Percentiles rank a stretch among this genome's conserved stretches.
Evolutionary conservation across 2,113 vertebrate species (phyloP).

Genomic region (Neoarius graeffei): DNA sequence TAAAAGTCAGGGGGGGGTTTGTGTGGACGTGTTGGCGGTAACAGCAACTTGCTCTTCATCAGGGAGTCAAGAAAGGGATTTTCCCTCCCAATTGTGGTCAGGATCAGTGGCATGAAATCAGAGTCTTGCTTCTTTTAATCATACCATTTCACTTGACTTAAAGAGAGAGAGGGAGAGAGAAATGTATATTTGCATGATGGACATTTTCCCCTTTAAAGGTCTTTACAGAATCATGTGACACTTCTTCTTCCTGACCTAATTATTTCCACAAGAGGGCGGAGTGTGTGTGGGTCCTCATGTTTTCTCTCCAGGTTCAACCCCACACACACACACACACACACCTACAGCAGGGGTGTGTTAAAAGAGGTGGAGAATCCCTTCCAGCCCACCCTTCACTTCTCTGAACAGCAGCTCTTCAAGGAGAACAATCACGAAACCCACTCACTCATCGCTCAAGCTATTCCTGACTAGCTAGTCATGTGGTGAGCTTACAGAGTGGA

Average conservation of each 20-base stretch:
- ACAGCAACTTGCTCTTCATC: not conserved
- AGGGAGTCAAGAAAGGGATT: not conserved
- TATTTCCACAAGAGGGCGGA: constrained; percentile 69
- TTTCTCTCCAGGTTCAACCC: constrained; percentile 51
- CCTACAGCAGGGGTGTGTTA: constrained; percentile 49
- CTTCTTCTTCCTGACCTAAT: constrained; percentile 59
- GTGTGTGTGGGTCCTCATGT: constrained; percentile 15
- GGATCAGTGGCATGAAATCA: not conserved
- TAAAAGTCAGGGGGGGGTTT: constrained; percentile 33
- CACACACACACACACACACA: constrained; percentile 30
- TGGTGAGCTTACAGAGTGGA: constrained; percentile 2
- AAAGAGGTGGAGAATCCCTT: constrained; percentile 67
- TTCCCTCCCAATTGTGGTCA: not conserved
- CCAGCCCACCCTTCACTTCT: constrained; percentile 58
- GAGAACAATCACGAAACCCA: constrained; percentile 29
- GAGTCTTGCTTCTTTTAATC: not conserved
- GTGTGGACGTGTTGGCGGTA: constrained; percentile 29
- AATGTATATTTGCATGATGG: constrained; percentile 32
- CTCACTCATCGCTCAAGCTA: constrained; percentile 30
- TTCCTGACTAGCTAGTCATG: constrained; percentile 17
- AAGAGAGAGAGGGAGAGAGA: not conserved
- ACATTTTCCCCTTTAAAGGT: constrained; percentile 28
- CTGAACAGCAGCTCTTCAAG: constrained; percentile 18
- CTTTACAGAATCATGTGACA: constrained; percentile 58
- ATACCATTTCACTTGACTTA: not conserved